Percentiles rank a stretch among this genome's conserved stretches.
Conservation (phyloP, 2,113 vertebrate species). For the Trochalopteron elliotii region DNA sequence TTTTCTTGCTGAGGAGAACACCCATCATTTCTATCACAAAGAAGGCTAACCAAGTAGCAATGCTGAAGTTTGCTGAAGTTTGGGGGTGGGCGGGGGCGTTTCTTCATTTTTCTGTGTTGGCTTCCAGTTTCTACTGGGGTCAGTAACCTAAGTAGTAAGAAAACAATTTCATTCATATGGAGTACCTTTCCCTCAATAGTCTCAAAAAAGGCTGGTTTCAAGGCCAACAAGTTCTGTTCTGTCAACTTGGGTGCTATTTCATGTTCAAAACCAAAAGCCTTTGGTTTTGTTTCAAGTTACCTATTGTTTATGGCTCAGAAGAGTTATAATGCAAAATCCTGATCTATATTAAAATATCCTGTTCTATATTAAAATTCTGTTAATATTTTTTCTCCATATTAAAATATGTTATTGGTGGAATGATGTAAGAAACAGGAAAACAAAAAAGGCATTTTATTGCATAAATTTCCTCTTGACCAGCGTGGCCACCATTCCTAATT, state of each 20-base stretch:
- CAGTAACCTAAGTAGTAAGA: background rate
- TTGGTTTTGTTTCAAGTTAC: background rate
- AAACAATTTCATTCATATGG: background rate
- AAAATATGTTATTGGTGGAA: background rate
- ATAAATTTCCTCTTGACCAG: background rate
- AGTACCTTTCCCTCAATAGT: background rate
- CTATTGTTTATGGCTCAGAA: background rate
- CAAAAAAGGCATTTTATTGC: background rate
- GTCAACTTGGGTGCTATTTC: background rate
- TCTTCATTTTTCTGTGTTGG: background rate
- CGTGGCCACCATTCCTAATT: background rate
- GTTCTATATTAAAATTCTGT: background rate
- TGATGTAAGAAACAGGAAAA: background rate
- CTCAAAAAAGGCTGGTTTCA: background rate
- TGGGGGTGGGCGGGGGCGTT: no score
- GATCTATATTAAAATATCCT: no score
- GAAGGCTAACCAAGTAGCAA: background rate
- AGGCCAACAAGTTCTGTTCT: background rate
- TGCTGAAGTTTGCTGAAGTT: background rate
- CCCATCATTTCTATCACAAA: background rate
- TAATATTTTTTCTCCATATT: background rate
- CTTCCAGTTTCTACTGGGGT: background rate
- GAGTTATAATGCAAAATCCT: background rate
- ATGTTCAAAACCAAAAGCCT: background rate
- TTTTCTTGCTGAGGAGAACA: background rate